Percentiles rank a stretch among this genome's conserved stretches.
Conservation (phyloP, 2,797 vertebrate species). For the Lepidocolaptes lacrymiger region DNA sequence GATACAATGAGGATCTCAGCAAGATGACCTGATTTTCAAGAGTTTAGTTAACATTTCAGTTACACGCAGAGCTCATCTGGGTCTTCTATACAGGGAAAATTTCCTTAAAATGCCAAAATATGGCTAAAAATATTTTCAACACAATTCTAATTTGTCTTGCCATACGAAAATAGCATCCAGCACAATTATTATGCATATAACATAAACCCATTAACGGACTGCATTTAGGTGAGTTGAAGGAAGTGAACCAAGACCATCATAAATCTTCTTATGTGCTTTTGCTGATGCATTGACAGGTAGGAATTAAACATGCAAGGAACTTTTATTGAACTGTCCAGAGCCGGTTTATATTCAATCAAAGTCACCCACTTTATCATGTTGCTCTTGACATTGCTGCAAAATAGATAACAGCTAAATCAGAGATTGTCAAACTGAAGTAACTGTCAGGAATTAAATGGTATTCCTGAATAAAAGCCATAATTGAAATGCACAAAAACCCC, state of each 20-base stretch:
- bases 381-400: constrained; percentile 57
- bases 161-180: not conserved
- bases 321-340: constrained; percentile 57
- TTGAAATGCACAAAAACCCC: constrained; percentile 32
- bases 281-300: constrained; percentile 20
- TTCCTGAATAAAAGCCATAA: constrained; percentile 56
- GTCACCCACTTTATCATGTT: constrained; percentile 35
- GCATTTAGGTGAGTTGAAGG: constrained; percentile 30
- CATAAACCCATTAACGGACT: constrained; percentile 20
- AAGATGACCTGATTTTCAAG: not conserved
- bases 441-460: constrained; percentile 62
- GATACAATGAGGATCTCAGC: not conserved
- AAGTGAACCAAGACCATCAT: constrained; percentile 24
- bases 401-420: constrained; percentile 70
- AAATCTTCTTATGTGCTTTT: constrained; percentile 42
- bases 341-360: constrained; percentile 66
- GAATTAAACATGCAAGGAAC: constrained; percentile 66
- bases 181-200: constrained; percentile 43
- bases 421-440: constrained; percentile 61
- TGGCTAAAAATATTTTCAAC: not conserved
- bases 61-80: not conserved
- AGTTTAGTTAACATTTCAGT: not conserved
- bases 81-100: not conserved
- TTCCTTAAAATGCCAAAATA: not conserved
- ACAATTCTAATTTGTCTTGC: not conserved